Base-by-base conservation (phyloP, 2,113 vertebrate genomes). In the Balaeniceps rex region DNA sequence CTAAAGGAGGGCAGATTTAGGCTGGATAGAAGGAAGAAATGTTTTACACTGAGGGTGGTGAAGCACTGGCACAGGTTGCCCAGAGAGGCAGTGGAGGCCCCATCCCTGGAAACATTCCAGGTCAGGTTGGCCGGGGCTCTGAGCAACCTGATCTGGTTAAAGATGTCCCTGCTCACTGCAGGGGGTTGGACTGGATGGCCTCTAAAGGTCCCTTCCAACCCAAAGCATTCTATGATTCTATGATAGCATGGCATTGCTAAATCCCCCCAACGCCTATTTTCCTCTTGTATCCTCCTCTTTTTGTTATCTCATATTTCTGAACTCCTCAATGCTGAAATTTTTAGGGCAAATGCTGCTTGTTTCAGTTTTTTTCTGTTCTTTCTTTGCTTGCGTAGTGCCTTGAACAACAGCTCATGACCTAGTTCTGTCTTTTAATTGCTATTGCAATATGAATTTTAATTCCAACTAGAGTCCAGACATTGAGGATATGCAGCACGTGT, bases 391-490 rank as follows among this genome's bases (percentile, higher is more conserved):
- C 57, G 7, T 17, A n/a, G n/a, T 92, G 95, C 80, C 80, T 95
- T 40, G 52, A 94, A 97, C 89, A 96, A 83, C 89, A 96, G 89
- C 91, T 92, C 83, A 58, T 97, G 96, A 96, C 89, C 95, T 94
- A 95, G 58, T 96, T 96, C 96, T 97, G 93, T 66, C 87, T 95
- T 86, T 93, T 97, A 96, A 95, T 96, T 97, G 91, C 96, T 94
- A 36, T 82, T 88, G 94, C 75, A 90, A 80, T 64, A 75, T 88
- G 94, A 96, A 94, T 95, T 85, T 96, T 93, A 96, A 95, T 97
- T 94, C 86, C 87, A 83, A 0, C 75, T 52, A 3, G 75, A 64
- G 82, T 90, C 89, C 94, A 96, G 91, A 88, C 83, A 52, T 19
- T 42, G 74, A 74, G 87, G 89, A 66, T 64, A 77, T 9, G 42